These are phyloP conservation scores for Pelochelys cantorii DNA, from an alignment of 2,797 vertebrate species.

Conservation along the genomic window DNA sequence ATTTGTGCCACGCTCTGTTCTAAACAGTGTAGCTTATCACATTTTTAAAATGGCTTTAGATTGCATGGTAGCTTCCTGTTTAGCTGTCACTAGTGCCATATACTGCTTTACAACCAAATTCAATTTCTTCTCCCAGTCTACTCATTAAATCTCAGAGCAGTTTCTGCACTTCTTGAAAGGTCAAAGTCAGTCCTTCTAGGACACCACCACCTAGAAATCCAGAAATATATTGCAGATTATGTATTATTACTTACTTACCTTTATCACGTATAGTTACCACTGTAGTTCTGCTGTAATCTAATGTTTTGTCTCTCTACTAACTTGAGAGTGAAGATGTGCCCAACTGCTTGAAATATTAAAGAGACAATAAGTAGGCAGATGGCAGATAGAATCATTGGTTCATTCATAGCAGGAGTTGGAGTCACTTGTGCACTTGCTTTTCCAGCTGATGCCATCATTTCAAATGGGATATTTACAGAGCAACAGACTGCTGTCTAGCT, in stretches of 20 bases:
- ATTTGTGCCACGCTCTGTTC: neutral
- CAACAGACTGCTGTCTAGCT: conserved; percentile 14
- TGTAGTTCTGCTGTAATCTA: conserved; percentile 6
- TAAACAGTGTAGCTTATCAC: conserved; percentile 41
- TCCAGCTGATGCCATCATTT: neutral
- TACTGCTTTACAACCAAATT: neutral
- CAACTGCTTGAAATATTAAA: conserved; percentile 32
- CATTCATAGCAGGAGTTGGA: conserved; percentile 5
- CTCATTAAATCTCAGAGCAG: neutral
- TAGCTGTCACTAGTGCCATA: conserved; percentile 29
- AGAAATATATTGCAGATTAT: neutral
- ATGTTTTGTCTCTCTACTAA: conserved; percentile 34
- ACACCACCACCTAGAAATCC: conserved; percentile 25
- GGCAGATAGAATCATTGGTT: conserved; percentile 4
- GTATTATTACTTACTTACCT: conserved; percentile 4
- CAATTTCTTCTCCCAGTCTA: neutral
- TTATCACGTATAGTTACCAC: conserved; percentile 17
- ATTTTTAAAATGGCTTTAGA: conserved; percentile 43
- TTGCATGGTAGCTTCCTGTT: conserved; percentile 29
- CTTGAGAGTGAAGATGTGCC: conserved; percentile 2
- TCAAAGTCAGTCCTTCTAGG: conserved; percentile 34
- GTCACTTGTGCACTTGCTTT: neutral
- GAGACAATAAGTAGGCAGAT: neutral
- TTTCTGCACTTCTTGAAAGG: conserved; percentile 14
- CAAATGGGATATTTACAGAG: conserved; percentile 19